Percentiles rank a stretch among this genome's conserved stretches.
Evolutionary conservation across 2,888 invertebrate genomes (phyloP).

Genomic region (Tryphoninae sp.): DNA sequence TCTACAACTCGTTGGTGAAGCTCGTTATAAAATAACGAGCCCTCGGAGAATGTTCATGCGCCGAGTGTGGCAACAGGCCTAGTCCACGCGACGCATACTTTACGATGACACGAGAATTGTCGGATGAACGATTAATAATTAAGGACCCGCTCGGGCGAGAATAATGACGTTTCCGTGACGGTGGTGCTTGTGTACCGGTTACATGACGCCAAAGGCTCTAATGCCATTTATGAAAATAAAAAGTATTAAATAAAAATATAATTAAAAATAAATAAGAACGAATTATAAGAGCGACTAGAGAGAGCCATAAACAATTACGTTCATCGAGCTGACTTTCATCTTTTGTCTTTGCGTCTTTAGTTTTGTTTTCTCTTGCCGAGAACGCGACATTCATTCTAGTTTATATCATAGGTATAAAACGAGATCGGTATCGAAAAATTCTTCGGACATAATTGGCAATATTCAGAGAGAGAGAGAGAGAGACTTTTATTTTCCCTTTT

Average conservation of each 20-base stretch:
- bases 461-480: conserved; percentile 19
- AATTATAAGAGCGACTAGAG: too few relatives aligned
- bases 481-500: not conserved
- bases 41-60: conserved; percentile 42
- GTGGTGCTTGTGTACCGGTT: not conserved
- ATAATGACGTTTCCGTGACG: conserved; percentile 46
- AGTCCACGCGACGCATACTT: conserved; percentile 17
- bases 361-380: not conserved
- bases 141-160: conserved; percentile 36
- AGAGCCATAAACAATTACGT: not conserved
- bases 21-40: conserved; percentile 47
- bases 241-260: too few relatives aligned
- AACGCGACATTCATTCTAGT: not conserved
- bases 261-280: too few relatives aligned
- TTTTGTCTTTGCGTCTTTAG: not conserved
- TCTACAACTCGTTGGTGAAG: conserved; percentile 25
- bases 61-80: conserved; percentile 12
- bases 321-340: conserved; percentile 12
- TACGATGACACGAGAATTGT: conserved; percentile 9
- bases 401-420: not conserved
- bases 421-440: conserved; percentile 25
- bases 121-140: conserved; percentile 51
- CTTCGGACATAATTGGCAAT: conserved; percentile 53
- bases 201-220: not conserved
- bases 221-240: not conserved